phyloP scores from a whole-genome alignment of 2,888 invertebrate genomes.

The Halocaridina rubra region DNA sequence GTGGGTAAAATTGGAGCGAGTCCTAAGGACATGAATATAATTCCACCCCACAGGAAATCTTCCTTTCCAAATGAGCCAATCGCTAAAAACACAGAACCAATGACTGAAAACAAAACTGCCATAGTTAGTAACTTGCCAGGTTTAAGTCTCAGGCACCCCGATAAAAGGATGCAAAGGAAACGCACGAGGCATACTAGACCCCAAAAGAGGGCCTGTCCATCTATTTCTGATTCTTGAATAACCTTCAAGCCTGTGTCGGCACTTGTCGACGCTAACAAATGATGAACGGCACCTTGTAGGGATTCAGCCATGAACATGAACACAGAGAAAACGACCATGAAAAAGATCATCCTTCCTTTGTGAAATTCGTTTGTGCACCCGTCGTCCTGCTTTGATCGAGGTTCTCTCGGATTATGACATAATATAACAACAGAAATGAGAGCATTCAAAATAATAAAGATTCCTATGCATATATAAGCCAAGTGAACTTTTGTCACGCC shows the following conservation, averaged over 20 bases:
- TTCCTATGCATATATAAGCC: slow-evolving; percentile 59
- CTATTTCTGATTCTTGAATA: slow-evolving; percentile 17
- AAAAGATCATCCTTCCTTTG: slow-evolving; percentile 29
- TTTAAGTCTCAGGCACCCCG: slow-evolving; percentile 50
- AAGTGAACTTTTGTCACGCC: slow-evolving; percentile 60
- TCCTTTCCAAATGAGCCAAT: slow-evolving; percentile 55
- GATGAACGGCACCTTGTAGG: slow-evolving; percentile 58
- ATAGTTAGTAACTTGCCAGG: slow-evolving; percentile 54
- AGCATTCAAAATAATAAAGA: slow-evolving; percentile 57
- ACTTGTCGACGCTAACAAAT: slow-evolving; percentile 39
- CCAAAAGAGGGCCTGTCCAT: slow-evolving; percentile 59
- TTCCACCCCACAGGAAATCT: slow-evolving; percentile 67
- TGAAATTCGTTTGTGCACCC: slow-evolving; percentile 14
- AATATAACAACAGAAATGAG: slow-evolving; percentile 53
- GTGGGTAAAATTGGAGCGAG: slow-evolving; percentile 70
- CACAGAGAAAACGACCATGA: slow-evolving; percentile 48
- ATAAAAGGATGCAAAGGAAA: slow-evolving; percentile 57
- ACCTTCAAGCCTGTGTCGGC: slow-evolving; percentile 34
- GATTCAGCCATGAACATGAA: slow-evolving; percentile 61
- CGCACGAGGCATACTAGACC: slow-evolving; percentile 59
- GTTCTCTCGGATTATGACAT: slow-evolving; percentile 61
- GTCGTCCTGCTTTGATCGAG: slow-evolving; percentile 61
- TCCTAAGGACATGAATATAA: slow-evolving; percentile 68
- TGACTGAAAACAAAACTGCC: slow-evolving; percentile 36
- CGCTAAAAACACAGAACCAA: slow-evolving; percentile 49